These are phyloP conservation scores for Heptranchias perlo DNA, from an alignment of 2,113 vertebrate species.

Conservation along the genomic window DNA sequence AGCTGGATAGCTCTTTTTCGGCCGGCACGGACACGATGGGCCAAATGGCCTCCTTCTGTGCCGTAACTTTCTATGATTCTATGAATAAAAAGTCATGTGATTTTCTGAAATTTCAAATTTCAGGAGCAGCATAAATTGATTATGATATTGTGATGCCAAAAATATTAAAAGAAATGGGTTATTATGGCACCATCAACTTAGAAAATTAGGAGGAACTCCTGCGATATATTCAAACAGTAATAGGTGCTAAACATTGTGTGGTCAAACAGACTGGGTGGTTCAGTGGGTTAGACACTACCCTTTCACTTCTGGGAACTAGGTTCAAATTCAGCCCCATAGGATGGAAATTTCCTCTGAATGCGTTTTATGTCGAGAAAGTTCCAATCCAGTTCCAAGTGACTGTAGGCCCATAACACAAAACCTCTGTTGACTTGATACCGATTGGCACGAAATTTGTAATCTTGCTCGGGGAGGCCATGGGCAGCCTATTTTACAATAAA, in stretches of 20 bases:
- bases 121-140: background rate
- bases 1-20: too few species aligned
- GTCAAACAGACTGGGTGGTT: background rate
- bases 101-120: background rate
- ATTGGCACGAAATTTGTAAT: too few species aligned
- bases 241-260: background rate
- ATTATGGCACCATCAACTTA: background rate
- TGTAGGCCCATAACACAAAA: too few species aligned
- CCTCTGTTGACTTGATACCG: too few species aligned
- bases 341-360: background rate
- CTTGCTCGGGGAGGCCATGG: too few species aligned
- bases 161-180: background rate
- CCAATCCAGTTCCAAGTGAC: too few species aligned
- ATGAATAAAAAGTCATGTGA: background rate
- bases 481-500: too few species aligned
- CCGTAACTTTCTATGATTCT: too few species aligned
- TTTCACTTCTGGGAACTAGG: background rate
- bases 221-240: background rate
- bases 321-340: background rate
- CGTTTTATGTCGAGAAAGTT: too few species aligned
- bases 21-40: too few species aligned
- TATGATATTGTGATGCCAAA: background rate
- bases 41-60: too few species aligned
- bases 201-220: background rate
- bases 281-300: background rate